These are phyloP conservation scores for Notarius quadriscutis DNA, from an alignment of 2,113 vertebrate species.

Conservation along the genomic window DNA sequence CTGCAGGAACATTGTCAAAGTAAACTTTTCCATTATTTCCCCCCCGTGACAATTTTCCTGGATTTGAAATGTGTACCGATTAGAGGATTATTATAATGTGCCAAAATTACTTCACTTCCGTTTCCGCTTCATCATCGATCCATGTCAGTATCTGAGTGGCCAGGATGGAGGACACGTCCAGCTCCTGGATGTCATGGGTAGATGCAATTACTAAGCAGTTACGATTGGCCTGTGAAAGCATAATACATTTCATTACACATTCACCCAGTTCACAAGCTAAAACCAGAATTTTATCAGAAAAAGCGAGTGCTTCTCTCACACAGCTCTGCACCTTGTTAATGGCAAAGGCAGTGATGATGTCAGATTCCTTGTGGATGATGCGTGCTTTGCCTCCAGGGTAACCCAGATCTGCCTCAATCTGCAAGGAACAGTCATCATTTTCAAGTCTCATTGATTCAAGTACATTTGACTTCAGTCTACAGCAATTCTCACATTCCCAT, in stretches of 20 bases:
- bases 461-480: conserved; percentile 10
- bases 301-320: background rate
- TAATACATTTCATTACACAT: background rate
- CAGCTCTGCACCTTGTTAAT: conserved; percentile 88
- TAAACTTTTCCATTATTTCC: background rate
- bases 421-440: conserved; percentile 40
- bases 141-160: conserved; percentile 94
- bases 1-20: background rate
- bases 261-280: background rate
- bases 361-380: conserved; percentile 97
- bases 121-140: conserved; percentile 91
- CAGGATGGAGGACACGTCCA: conserved; percentile 96
- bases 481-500: background rate
- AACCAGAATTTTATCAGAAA: background rate
- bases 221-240: conserved; percentile 84
- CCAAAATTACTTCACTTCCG: conserved; percentile 77
- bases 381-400: conserved; percentile 90
- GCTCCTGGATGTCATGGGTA: conserved; percentile 94
- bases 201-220: conserved; percentile 98
- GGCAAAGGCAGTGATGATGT: conserved; percentile 97
- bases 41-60: background rate
- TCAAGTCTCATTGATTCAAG: background rate
- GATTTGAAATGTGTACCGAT: background rate
- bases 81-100: background rate
- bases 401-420: conserved; percentile 89